Conservation (phyloP, 2,797 vertebrate genomes). For the Macropodus opercularis region DNA sequence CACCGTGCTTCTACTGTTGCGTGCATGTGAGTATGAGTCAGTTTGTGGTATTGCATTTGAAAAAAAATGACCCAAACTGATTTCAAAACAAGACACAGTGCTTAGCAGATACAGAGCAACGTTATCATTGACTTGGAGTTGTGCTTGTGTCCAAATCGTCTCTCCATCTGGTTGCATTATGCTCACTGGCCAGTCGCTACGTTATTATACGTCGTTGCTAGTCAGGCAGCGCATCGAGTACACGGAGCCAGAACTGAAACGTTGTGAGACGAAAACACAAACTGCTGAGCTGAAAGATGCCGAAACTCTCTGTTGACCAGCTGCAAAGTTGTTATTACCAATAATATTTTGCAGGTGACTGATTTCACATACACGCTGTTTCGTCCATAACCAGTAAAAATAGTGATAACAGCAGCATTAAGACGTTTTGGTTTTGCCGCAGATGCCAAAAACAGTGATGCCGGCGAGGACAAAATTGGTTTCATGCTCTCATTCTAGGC, state of each 20-base stretch:
- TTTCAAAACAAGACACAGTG: too few relatives aligned
- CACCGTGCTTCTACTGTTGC: too few relatives aligned
- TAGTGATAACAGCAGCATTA: neutral
- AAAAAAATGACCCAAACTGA: too few relatives aligned
- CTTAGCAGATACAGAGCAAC: neutral
- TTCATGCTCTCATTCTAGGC: constrained; percentile 49
- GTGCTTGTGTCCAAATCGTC: neutral
- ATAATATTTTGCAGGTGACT: too few relatives aligned
- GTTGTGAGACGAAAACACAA: neutral
- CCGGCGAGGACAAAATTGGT: constrained; percentile 38
- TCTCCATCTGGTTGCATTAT: neutral
- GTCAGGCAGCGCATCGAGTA: neutral
- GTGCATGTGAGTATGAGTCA: too few relatives aligned
- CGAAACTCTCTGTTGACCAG: neutral
- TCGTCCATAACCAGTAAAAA: too few relatives aligned
- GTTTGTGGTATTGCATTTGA: too few relatives aligned
- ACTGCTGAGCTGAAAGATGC: neutral
- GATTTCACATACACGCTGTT: too few relatives aligned
- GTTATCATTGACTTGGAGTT: neutral
- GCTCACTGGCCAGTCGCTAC: neutral
- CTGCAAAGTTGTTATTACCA: too few relatives aligned
- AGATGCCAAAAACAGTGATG: constrained; percentile 1
- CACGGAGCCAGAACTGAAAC: neutral
- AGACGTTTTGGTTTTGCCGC: neutral
- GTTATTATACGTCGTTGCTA: neutral